Conservation (phyloP, 2,888 invertebrate genomes). For the Caenorhabditis japonica region DNA sequence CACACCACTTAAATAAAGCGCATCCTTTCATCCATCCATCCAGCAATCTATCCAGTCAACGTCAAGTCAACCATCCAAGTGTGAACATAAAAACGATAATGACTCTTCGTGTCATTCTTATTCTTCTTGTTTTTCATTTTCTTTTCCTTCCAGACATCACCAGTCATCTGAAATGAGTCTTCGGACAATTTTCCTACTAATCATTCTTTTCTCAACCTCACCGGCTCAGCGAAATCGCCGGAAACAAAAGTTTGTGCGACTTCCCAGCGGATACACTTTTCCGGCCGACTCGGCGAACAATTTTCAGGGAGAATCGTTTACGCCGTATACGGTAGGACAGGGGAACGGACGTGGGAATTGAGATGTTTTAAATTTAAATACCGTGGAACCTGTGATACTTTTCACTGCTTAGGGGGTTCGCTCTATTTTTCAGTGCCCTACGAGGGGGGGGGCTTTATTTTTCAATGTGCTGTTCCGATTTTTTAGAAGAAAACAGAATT, state of each 20-base stretch:
- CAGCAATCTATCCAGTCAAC: no score
- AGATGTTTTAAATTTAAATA: no score
- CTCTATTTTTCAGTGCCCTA: no score
- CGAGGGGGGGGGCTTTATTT: no score
- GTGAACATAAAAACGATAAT: slow-evolving; percentile 23
- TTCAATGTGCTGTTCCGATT: no score
- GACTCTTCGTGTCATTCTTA: background rate
- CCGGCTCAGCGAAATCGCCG: slow-evolving; percentile 26
- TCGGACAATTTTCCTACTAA: background rate
- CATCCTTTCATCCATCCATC: no score
- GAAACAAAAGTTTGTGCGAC: slow-evolving; percentile 46
- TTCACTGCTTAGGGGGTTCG: no score
- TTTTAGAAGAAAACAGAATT: no score
- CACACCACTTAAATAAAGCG: no score
- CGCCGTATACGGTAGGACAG: slow-evolving; percentile 35
- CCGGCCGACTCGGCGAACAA: slow-evolving; percentile 47
- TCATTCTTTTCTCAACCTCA: slow-evolving; percentile 17
- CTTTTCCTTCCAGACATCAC: background rate
- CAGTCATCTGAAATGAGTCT: background rate
- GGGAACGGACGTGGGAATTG: no score
- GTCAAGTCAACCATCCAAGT: slow-evolving; percentile 42
- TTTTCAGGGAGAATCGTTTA: slow-evolving; percentile 42
- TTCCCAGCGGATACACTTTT: slow-evolving; percentile 46
- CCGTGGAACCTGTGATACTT: no score
- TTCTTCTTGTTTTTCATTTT: background rate